These are phyloP conservation scores for Oryzaephilus surinamensis DNA, from an alignment of 1,140 invertebrate species.

Conservation along the genomic window DNA sequence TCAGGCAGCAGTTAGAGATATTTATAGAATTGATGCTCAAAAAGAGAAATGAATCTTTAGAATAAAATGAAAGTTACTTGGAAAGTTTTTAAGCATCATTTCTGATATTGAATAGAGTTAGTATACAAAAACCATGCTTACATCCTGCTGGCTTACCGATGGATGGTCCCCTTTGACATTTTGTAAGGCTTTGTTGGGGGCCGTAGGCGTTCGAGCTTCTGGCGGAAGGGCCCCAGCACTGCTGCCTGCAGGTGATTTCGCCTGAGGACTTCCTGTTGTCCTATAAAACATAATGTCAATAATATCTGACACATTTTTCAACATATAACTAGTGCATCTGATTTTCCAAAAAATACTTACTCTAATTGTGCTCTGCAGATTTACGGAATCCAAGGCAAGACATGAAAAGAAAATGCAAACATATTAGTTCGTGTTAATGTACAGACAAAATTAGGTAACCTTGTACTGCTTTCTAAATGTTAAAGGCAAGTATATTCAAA, in stretches of 20 bases:
- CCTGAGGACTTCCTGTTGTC: constrained; percentile 58
- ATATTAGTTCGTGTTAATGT: too few species aligned
- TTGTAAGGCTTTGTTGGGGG: constrained; percentile 58
- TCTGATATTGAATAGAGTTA: too few species aligned
- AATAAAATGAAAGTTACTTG: too few species aligned
- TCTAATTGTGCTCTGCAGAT: constrained; percentile 49
- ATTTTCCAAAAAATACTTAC: constrained; percentile 50
- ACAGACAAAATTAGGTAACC: not conserved
- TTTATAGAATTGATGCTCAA: too few species aligned
- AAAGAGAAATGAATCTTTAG: too few species aligned
- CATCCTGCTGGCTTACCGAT: constrained; percentile 49
- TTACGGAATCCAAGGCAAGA: constrained; percentile 25
- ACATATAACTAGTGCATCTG: too few species aligned
- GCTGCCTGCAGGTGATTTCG: constrained; percentile 57
- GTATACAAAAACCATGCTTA: constrained; percentile 31
- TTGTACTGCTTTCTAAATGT: not conserved
- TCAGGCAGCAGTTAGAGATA: too few species aligned
- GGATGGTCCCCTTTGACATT: constrained; percentile 70
- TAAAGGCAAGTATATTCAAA: too few species aligned
- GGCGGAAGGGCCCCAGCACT: constrained; percentile 44
- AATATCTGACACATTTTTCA: constrained; percentile 2
- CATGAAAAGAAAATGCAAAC: constrained; percentile 19
- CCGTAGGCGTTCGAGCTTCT: constrained; percentile 55
- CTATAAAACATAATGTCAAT: constrained; percentile 39
- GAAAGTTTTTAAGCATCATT: too few species aligned